These are phyloP conservation scores for Holcopasites calliopsidis DNA, from an alignment of 1,140 invertebrate genomes.

Conservation along the genomic window DNA sequence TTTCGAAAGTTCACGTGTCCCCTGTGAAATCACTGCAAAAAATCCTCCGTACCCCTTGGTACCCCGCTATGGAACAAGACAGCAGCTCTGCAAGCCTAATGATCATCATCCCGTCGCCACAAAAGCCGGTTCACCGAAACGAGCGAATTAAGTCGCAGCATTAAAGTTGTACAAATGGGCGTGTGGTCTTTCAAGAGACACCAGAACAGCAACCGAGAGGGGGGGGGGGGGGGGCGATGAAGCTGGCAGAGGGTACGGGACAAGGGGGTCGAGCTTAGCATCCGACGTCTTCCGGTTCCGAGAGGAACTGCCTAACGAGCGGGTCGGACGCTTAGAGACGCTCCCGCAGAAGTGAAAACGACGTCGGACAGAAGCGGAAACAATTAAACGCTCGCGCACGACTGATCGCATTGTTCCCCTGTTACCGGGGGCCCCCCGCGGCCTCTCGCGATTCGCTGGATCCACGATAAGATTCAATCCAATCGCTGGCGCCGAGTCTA, in stretches of 20 bases:
- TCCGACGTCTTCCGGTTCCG: slow-evolving; percentile 62
- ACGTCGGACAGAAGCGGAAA: slow-evolving; percentile 62
- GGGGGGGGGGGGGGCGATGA: neutral
- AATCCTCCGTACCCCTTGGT: too few species aligned
- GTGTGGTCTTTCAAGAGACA: slow-evolving; percentile 16
- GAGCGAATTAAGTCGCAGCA: slow-evolving; percentile 61
- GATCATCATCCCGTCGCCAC: slow-evolving; percentile 21
- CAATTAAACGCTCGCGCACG: slow-evolving; percentile 63
- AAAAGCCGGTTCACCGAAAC: slow-evolving; percentile 35
- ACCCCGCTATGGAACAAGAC: too few species aligned
- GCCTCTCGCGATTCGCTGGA: slow-evolving; percentile 23
- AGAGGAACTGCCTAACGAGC: slow-evolving; percentile 64
- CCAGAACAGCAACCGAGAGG: neutral
- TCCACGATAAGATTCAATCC: slow-evolving; percentile 9
- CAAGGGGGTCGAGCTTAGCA: slow-evolving; percentile 44
- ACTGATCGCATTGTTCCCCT: slow-evolving; percentile 60
- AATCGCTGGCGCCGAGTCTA: slow-evolving; percentile 22
- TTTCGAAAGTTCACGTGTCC: too few species aligned
- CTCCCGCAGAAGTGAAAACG: slow-evolving; percentile 58
- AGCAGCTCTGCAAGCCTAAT: too few species aligned
- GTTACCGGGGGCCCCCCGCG: neutral
- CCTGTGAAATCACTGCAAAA: too few species aligned
- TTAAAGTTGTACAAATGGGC: too few species aligned
- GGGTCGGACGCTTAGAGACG: slow-evolving; percentile 57
- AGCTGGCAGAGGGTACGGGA: neutral